A percentile compares a stretch with the other conserved stretches of the same genome.
These are phyloP conservation scores for Laticauda laticaudata DNA, from an alignment of 2,113 vertebrate genomes.

Conservation along the genomic window DNA sequence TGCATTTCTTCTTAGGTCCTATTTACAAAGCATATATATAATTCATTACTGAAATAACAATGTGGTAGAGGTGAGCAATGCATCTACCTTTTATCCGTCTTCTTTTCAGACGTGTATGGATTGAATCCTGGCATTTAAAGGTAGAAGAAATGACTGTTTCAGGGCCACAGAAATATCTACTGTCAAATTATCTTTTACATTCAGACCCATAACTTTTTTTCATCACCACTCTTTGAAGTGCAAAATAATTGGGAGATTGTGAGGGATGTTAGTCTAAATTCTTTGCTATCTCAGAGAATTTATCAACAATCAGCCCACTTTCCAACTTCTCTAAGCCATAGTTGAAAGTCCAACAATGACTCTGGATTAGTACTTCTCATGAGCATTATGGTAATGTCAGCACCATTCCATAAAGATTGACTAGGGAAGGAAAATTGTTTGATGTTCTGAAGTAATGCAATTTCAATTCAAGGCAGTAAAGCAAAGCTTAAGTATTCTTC, in stretches of 20 bases:
- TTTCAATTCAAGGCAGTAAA: not conserved
- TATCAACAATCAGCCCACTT: not conserved
- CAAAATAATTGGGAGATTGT: not conserved
- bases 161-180: not conserved
- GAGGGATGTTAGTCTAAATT: not conserved
- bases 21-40: not conserved
- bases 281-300: not conserved
- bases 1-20: not conserved
- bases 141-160: not conserved
- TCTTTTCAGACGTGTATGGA: not conserved
- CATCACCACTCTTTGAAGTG: not conserved
- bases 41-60: not conserved
- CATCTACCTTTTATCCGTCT: not conserved
- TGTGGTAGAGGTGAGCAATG: not conserved
- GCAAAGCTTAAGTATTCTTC: not conserved
- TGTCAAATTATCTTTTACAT: not conserved
- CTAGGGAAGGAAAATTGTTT: not conserved
- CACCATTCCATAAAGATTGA: not conserved
- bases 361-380: not conserved
- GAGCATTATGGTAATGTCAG: not conserved
- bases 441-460: not conserved
- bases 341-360: not conserved
- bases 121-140: not conserved
- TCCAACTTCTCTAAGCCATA: not conserved
- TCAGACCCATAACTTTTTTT: not conserved